Conservation (phyloP, 2,888 invertebrate genomes). For the Tortrix viridana region DNA sequence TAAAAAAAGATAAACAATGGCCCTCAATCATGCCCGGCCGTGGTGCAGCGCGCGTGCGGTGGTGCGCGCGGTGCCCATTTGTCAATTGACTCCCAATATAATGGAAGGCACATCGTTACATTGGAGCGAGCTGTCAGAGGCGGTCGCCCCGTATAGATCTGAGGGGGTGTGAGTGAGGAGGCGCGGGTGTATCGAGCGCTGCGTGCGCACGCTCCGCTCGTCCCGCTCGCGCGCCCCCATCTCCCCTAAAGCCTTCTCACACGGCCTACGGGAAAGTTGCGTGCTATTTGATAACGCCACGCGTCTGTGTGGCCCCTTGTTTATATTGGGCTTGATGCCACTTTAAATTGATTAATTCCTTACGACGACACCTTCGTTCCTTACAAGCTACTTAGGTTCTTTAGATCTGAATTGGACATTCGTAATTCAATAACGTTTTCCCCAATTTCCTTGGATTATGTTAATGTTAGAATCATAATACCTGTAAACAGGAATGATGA, state of each 20-base stretch:
- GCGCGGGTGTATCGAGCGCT: constrained; percentile 68
- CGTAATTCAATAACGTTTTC: constrained; percentile 10
- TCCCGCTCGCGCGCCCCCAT: constrained; percentile 56
- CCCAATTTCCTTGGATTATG: constrained; percentile 17
- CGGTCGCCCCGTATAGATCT: constrained; percentile 74
- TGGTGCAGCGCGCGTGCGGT: constrained; percentile 44
- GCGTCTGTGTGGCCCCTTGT: constrained; percentile 77
- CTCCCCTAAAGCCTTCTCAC: constrained; percentile 47
- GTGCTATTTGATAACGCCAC: constrained; percentile 74
- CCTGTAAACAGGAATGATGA: constrained; percentile 18
- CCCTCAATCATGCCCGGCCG: constrained; percentile 46
- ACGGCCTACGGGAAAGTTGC: constrained; percentile 62
- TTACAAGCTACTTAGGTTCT: constrained; percentile 46
- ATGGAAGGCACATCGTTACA: constrained; percentile 80
- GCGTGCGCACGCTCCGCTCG: constrained; percentile 69
- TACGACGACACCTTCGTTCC: constrained; percentile 69
- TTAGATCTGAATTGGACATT: constrained; percentile 39
- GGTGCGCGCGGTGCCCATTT: constrained; percentile 63
- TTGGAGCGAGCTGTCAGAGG: constrained; percentile 76
- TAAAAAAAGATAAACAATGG: constrained; percentile 67
- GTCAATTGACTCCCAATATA: constrained; percentile 83
- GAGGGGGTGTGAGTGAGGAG: constrained; percentile 60
- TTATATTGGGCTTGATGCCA: constrained; percentile 79
- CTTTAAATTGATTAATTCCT: constrained; percentile 80
- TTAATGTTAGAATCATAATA: constrained; percentile 19